phyloP scores from a whole-genome alignment of 2,888 invertebrate genomes.

The Tubiluchus corallicola region DNA sequence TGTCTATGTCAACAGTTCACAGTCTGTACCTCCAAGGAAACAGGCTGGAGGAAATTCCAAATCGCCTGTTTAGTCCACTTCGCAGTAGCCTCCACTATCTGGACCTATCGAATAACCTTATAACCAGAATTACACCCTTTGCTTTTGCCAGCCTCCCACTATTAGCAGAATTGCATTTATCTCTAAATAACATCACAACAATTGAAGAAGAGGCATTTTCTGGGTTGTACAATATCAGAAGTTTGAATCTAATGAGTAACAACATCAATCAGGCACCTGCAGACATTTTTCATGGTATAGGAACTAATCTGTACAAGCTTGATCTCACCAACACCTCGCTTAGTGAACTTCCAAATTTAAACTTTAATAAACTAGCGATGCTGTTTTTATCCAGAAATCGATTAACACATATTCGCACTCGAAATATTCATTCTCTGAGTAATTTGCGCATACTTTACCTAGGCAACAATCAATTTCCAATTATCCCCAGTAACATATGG shows the following conservation, averaged over 20 bases:
- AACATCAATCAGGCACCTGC: not conserved
- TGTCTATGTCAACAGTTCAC: not conserved
- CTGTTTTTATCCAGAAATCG: not conserved
- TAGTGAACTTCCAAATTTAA: not conserved
- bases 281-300: not conserved
- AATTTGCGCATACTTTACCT: not conserved
- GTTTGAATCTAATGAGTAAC: not conserved
- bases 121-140: not conserved
- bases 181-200: not conserved
- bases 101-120: not conserved
- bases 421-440: too few relatives aligned
- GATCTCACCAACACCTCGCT: not conserved
- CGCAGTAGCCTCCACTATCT: not conserved
- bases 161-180: not conserved
- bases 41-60: not conserved
- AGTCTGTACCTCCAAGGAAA: too few relatives aligned
- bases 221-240: not conserved
- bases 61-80: not conserved
- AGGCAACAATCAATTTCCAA: not conserved
- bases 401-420: too few relatives aligned
- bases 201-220: not conserved
- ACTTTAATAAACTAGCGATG: not conserved
- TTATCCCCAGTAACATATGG: not conserved
- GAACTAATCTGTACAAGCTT: not conserved
- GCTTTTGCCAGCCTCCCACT: not conserved